Evolutionary conservation across 2,888 invertebrate genomes (phyloP), one percentile per base, ranked within the genome.

Genomic region (Cephus nigrinus): DNA sequence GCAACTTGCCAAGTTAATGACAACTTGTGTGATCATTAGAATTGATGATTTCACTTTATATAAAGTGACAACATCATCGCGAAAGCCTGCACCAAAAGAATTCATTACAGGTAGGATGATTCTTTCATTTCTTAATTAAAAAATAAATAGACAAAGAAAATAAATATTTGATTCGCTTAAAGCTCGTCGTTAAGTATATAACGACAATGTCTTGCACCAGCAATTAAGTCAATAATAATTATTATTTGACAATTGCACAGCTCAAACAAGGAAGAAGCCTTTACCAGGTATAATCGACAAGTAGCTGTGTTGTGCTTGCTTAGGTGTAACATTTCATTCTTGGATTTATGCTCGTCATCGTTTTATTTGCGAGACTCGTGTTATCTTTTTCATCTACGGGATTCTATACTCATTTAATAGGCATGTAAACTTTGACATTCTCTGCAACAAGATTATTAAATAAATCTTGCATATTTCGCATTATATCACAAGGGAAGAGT

Each of bases 11-110:
- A 97, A 96, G 90, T 92, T 99, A 81, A 97, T 99, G 97, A 98
- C 98, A 36, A 96, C 97, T 15, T 98, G 98, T 90, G 94, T 97
- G 68, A 95, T 99, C 55, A 93, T 99, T 80, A 94, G 98, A 89
- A 95, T 99, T 85, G 97, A 97, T 88, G 98, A 99, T 91, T 97
- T 99, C 88, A 96, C 96, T 12, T 94, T 99, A 75, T 97, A 96
- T 91, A 94, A 96, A 90, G 97, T 97, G 34, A 95, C 96, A 1
- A 96, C 96, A 1, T 94, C 95, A 23, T 95, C 95, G 75, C 94
- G 95, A 85, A 96, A 95, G 83, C 94, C 95, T 84, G 92, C 94
- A 81, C 94, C 95, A 31, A 97, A 97, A 93, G 97, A 97, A 92
- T 96, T 97, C 87, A 92, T 96, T 84, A 93, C 94, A 91, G 95